Evolutionary conservation across 2,113 vertebrate genomes (phyloP), one percentile per base, ranked within the genome.

Genomic region (Nanger granti): DNA sequence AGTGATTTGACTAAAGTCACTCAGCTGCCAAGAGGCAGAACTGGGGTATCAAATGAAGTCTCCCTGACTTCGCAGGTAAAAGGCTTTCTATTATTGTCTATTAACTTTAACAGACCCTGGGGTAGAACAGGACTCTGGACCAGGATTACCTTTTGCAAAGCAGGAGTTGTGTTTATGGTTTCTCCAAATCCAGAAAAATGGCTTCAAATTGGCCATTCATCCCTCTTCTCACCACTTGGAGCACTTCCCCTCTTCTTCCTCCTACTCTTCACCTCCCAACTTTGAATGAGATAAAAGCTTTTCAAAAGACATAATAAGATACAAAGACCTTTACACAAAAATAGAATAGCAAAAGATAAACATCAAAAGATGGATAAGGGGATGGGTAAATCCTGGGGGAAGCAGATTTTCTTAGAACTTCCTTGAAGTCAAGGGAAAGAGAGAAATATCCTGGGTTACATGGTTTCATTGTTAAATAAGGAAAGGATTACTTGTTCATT

Each of bases 201-300:
- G 80, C n/a, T 83, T 82, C 37, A 13, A 69, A 18, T 76, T 82
- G 57, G 9, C 26, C 10, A 93, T 87, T 79, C 28, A 41, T 49
- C 7, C 8, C 14, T 93, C 22, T 54, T 91, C 86, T 55, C 8
- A 95, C 37, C 9, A 60, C 20, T 89, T 89, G 66, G 84, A 92
- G 86, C 82, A 66, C 29, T 85, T 37, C 28, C 31, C 5, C 17
- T 11, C 44, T 94, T 92, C 59, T 52, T 79, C 18, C 26, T 44
- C 12, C 54, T 73, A 18, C 8, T 24, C 28, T 85, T 13, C 6
- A 82, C 34, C 37, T 95, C 92, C 79, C 26, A 85, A 59, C 44
- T 96, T 92, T 47, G 49, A 94, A 83, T 93, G 41, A 94, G 94
- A 60, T n/a, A 93, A 94, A 54, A 95, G 54, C 62, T 95, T 93